Evolutionary conservation across 2,113 vertebrate species (phyloP), one percentile per base, ranked within the genome.

Genomic region (Grallaria varia): DNA sequence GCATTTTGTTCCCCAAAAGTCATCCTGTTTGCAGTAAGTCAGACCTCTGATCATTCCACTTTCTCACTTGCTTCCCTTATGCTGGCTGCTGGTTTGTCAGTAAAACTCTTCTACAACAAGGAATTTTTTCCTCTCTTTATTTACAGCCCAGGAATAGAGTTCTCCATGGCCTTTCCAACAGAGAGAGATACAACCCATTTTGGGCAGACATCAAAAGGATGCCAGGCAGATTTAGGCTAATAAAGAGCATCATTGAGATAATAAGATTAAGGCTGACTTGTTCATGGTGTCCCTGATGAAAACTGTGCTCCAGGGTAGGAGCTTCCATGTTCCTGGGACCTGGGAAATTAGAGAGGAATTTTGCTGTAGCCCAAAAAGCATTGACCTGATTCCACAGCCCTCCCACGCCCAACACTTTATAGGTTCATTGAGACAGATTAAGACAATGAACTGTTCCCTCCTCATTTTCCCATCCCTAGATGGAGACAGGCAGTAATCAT

Each of bases 171-270:
- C 40, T 89, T 95, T 95, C 73, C 52, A 90, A 35, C 1, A 86
- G 30, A 47, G 42, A 91, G 58, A 91, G 89, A 84, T 69, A 42
- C 62, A 89, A 85, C 90, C 80, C 63, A 75, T 75, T 71, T 85
- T 95, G 93, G 87, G 95, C 67, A 93, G 74, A 56, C 85, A 87
- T 93, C 91, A 97, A 87, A 96, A 95, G 73, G 77, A 96, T 97
- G 69, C 53, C 91, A 92, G 76, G 53, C 69, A 93, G 78, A 88
- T 93, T 90, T n/a, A 67, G 68, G 84, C 83, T 95, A 93, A 96
- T 95, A 93, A 95, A 93, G 63, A 95, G 50, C 84, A 95, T 55
- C 72, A 69, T 3, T 83, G 75, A 95, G 55, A 64, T 97, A 95
- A 97, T 60, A 27, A 96, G 87, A 96, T 97, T 89, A 95, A 66